Base-by-base conservation (phyloP, 2,888 invertebrate genomes). In the Epinotia ramella region DNA sequence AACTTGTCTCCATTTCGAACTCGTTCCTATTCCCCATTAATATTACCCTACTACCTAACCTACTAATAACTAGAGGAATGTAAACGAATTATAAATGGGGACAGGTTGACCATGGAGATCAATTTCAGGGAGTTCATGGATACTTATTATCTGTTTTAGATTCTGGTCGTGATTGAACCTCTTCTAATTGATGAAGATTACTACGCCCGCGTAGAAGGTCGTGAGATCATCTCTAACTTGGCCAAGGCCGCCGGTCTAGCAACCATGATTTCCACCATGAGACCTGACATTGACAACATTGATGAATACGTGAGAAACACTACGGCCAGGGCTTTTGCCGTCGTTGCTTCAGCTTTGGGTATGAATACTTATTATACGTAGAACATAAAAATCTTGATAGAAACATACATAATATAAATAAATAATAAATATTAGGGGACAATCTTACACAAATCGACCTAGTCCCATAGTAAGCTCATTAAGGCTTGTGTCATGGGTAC, bases 201-300 rank as follows among this genome's bases (percentile, higher is more conserved):
- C 93, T 99, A 99, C 89, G 99, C 99, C 40, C 97, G 99, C 88
- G 99, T 99, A 11, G 99, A 99, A 92, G 99, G 99, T 81, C 96
- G 99, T 86, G 99, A 99, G 93, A 99, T 99, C 83, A 99, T 99
- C 86, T 99, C 99, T 0, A 99, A 99, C 92, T 95, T 99, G 86
- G 99, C 99, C 0, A 99, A 99, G 94, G 99, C 99, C 1, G 99
- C 99, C 3, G 99, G 99, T 74, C 94, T 99, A 73, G 99, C 99
- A 4, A 99, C 99, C 16, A 99, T 99, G 99, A 99, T 99, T 86
- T 99, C 99, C 5, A 99, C 99, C 0, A 99, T 99, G 99, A 96
- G 99, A 88, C 99, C 99, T 0, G 99, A 99, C 94, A 99, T 99
- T 84, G 99, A 99, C 92, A 99, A 99, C 89, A 99, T 99, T 84